phyloP scores from a whole-genome alignment of 1,140 invertebrate genomes.

The Dufourea novaeangliae region DNA sequence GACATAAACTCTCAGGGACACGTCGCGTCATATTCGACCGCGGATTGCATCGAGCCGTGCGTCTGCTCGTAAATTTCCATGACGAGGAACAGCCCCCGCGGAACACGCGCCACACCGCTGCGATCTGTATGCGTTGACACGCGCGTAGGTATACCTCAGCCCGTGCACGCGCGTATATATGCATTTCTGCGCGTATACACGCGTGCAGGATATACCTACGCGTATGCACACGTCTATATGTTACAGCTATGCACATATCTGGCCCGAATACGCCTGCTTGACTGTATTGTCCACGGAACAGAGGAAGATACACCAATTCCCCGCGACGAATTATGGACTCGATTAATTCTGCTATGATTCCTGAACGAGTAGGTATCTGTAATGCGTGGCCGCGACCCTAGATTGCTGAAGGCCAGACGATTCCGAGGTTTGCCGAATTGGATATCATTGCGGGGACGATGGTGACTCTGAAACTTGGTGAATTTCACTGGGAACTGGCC shows the following conservation, averaged over 20 bases:
- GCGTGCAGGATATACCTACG: neutral
- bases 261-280: neutral
- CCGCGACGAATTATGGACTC: slow-evolving; percentile 30
- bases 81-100: slow-evolving; percentile 40
- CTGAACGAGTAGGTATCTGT: neutral
- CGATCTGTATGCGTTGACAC: slow-evolving; percentile 24
- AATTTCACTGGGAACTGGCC: neutral
- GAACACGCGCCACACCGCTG: slow-evolving; percentile 14
- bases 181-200: slow-evolving; percentile 38
- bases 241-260: slow-evolving; percentile 9
- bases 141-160: neutral
- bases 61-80: slow-evolving; percentile 51
- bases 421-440: neutral
- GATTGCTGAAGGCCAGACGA: neutral
- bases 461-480: neutral
- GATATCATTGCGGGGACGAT: neutral
- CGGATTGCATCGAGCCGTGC: slow-evolving; percentile 29
- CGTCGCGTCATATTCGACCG: slow-evolving; percentile 21
- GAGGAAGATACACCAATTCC: slow-evolving; percentile 14
- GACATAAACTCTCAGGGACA: neutral
- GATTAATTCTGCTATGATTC: slow-evolving; percentile 34
- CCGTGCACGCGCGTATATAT: neutral
- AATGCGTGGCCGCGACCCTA: neutral
- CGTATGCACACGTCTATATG: neutral
- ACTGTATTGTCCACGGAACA: slow-evolving; percentile 1